A percentile compares a stretch with the other conserved stretches of the same genome.
phyloP scores from a whole-genome alignment of 1,140 invertebrate genomes.

The Penaeus vannamei region DNA sequence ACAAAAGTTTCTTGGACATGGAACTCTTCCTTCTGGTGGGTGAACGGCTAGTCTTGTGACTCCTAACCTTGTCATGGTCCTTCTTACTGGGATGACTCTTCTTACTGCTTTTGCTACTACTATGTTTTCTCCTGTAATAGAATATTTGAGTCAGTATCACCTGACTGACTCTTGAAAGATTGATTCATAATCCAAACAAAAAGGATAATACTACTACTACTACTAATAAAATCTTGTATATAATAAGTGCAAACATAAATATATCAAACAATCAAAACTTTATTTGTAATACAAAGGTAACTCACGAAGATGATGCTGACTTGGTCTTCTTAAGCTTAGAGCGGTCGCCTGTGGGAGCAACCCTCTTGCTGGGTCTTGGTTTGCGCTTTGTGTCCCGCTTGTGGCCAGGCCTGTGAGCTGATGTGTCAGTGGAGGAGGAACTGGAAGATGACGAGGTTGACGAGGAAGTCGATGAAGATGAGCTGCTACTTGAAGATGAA shows the following conservation, averaged over 20 bases:
- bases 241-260: no score
- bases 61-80: conserved; percentile 49
- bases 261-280: no score
- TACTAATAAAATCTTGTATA: no score
- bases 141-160: neutral
- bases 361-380: conserved; percentile 36
- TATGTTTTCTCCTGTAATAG: conserved; percentile 42
- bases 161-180: no score
- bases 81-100: conserved; percentile 44
- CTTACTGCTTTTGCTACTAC: conserved; percentile 28
- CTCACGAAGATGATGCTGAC: conserved; percentile 49
- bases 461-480: conserved; percentile 49
- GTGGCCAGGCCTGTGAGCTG: conserved; percentile 46
- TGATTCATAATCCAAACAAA: neutral
- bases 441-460: conserved; percentile 45
- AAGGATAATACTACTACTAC: no score
- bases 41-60: conserved; percentile 47
- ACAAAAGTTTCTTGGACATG: conserved; percentile 43
- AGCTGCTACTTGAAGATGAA: conserved; percentile 44
- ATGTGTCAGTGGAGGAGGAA: conserved; percentile 49
- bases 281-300: neutral
- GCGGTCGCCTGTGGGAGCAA: conserved; percentile 24
- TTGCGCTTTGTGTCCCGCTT: conserved; percentile 43
- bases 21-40: conserved; percentile 45
- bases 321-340: conserved; percentile 50